These are phyloP conservation scores for Nansenia antarctica DNA, from an alignment of 2,113 vertebrate species.

Conservation along the genomic window DNA sequence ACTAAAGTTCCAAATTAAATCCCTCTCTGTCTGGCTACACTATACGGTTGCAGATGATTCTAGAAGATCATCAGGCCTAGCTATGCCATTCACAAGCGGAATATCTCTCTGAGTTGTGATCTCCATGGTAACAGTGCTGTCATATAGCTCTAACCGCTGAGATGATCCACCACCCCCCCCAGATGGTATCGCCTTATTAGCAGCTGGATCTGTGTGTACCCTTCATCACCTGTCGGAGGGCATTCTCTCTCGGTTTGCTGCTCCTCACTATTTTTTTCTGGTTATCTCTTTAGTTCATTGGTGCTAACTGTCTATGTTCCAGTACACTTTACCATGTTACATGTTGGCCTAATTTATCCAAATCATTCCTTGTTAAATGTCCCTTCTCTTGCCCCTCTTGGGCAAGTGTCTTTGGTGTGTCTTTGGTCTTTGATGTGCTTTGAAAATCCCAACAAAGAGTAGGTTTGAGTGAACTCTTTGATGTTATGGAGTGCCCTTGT, in stretches of 20 bases:
- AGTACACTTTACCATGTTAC: background rate
- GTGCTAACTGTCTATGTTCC: background rate
- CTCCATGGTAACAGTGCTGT: background rate
- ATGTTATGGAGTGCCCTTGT: constrained; percentile 36
- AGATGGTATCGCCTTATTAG: constrained; percentile 5
- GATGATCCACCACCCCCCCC: background rate
- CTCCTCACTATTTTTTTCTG: background rate
- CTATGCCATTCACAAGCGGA: background rate
- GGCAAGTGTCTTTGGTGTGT: no score
- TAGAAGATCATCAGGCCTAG: no score
- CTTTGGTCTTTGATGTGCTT: background rate
- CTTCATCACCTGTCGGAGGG: background rate
- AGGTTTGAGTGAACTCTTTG: constrained; percentile 35
- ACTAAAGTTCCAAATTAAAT: background rate
- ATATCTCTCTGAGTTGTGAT: background rate
- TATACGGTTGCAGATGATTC: background rate
- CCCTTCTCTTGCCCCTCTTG: no score
- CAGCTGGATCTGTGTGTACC: background rate
- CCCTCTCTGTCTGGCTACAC: background rate
- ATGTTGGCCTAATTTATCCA: background rate
- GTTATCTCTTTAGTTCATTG: background rate
- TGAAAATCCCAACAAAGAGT: background rate
- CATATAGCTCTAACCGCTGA: background rate
- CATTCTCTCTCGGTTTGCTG: background rate
- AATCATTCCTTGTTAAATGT: background rate